A percentile compares a stretch with the other conserved stretches of the same genome.
These are phyloP conservation scores for Rhinoptilus africanus DNA, from an alignment of 2,113 vertebrate species.

Conservation along the genomic window DNA sequence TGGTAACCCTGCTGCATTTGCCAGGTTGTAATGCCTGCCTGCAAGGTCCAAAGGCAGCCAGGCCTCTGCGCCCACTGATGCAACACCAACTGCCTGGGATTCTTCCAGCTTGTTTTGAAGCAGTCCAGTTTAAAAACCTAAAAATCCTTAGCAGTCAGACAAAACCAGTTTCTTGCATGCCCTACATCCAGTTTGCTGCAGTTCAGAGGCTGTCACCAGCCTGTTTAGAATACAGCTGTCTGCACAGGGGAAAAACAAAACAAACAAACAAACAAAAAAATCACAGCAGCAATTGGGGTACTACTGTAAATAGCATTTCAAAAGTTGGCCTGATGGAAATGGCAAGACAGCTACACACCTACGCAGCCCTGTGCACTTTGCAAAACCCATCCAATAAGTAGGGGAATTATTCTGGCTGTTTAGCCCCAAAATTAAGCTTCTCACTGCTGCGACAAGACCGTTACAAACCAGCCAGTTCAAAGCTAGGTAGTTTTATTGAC, in stretches of 20 bases:
- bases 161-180: background rate
- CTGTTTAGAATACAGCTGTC: background rate
- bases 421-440: background rate
- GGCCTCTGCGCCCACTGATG: background rate
- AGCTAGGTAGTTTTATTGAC: background rate
- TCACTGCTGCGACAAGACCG: rapidly evolving
- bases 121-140: background rate
- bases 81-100: background rate
- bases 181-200: background rate
- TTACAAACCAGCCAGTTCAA: background rate
- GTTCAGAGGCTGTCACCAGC: background rate
- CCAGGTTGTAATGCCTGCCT: background rate
- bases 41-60: background rate
- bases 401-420: background rate
- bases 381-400: background rate
- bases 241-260: background rate
- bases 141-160: background rate
- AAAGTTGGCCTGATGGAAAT: background rate
- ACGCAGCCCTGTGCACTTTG: rapidly evolving
- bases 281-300: background rate
- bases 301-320: background rate
- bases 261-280: background rate
- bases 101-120: background rate
- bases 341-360: background rate
- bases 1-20: background rate